Percentiles rank a stretch among this genome's conserved stretches.
Evolutionary conservation across 1,140 invertebrate genomes (phyloP).

Genomic region (Aphis craccivora): DNA sequence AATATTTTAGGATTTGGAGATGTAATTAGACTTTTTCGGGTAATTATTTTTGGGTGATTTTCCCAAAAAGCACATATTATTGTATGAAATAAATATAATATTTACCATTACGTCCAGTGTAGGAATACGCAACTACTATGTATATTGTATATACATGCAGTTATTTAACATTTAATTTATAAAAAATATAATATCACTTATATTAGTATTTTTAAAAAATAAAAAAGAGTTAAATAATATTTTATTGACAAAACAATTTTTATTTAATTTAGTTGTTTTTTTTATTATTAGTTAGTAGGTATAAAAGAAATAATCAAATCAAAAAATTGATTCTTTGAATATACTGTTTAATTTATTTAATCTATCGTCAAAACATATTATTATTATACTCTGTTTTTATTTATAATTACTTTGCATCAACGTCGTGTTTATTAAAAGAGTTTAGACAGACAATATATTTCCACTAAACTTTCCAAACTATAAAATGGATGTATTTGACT

Average conservation of each 20-base stretch:
- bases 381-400: neutral
- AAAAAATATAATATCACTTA: neutral
- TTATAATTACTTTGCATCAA: neutral
- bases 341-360: neutral
- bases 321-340: neutral
- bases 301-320: neutral
- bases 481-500: neutral
- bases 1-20: neutral
- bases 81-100: neutral
- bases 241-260: neutral
- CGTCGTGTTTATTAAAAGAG: neutral
- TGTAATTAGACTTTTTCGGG: neutral
- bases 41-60: neutral
- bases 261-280: neutral
- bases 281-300: neutral
- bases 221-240: neutral
- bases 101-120: neutral
- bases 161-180: neutral
- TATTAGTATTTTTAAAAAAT: neutral
- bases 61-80: neutral
- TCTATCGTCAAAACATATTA: neutral
- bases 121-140: too few relatives aligned
- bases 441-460: conserved; percentile 16
- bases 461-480: neutral
- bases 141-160: too few relatives aligned